Evolutionary conservation across 2,797 vertebrate species (phyloP).

Genomic region (Hemitrygon akajei): DNA sequence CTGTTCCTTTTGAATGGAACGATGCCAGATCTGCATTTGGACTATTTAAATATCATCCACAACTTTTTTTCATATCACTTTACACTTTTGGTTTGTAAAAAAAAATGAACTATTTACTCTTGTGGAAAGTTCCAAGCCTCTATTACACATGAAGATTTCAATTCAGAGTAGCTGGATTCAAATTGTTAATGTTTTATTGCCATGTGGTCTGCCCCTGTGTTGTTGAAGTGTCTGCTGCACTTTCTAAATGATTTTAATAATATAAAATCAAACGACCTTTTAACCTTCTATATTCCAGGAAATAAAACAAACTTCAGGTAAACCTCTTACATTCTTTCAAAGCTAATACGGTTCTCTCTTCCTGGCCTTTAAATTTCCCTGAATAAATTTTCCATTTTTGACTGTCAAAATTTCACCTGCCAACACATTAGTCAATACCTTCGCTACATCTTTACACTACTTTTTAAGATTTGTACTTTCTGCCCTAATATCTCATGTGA

Average conservation of each 20-base stretch:
- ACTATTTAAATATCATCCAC: not conserved
- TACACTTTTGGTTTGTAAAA: not conserved
- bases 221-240: too few species aligned
- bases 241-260: not conserved
- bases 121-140: not conserved
- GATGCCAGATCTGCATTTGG: not conserved
- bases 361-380: not conserved
- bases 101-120: not conserved
- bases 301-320: not conserved
- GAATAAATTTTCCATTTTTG: too few species aligned
- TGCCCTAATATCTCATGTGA: too few species aligned
- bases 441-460: too few species aligned
- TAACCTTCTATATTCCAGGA: not conserved
- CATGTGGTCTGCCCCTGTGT: too few species aligned
- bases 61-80: not conserved
- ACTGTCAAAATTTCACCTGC: too few species aligned
- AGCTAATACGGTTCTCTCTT: not conserved
- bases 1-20: not conserved
- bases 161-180: not conserved
- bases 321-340: not conserved
- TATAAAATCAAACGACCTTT: not conserved
- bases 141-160: not conserved
- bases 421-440: too few species aligned
- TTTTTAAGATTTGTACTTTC: too few species aligned
- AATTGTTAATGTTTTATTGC: not conserved